These are phyloP conservation scores for Trachelus iudaicus DNA, from an alignment of 2,888 invertebrate genomes.

Conservation along the genomic window DNA sequence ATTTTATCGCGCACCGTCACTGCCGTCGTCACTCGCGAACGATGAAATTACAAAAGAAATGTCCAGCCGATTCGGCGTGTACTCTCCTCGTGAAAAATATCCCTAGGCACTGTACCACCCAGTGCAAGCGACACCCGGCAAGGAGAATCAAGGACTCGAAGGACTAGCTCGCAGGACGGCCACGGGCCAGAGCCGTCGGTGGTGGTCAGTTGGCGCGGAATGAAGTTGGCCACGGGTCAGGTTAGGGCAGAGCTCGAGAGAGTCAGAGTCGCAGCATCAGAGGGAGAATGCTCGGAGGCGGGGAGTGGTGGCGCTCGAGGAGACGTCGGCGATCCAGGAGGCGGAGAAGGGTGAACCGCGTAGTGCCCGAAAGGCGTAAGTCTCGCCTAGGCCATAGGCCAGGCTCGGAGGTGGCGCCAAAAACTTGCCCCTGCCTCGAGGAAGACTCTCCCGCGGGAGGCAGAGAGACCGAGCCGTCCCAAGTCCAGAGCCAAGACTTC, in stretches of 20 bases:
- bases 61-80: background rate
- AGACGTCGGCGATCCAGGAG: conserved; percentile 28
- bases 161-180: background rate
- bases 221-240: conserved; percentile 63
- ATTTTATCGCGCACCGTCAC: conserved; percentile 26
- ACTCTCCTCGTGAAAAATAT: background rate
- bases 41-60: background rate
- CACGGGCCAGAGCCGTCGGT: conserved; percentile 52
- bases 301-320: conserved; percentile 16
- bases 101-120: background rate
- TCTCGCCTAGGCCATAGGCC: conserved; percentile 68
- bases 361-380: conserved; percentile 67
- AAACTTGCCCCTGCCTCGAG: conserved; percentile 57
- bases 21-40: conserved; percentile 9
- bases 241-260: conserved; percentile 39
- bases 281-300: conserved; percentile 44
- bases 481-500: background rate
- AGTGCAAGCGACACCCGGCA: background rate
- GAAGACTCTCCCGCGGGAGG: conserved; percentile 38
- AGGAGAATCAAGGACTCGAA: background rate
- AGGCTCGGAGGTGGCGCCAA: conserved; percentile 72
- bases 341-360: conserved; percentile 65
- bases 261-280: conserved; percentile 54
- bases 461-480: conserved; percentile 39
- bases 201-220: conserved; percentile 66